A percentile compares a stretch with the other conserved stretches of the same genome.
These are phyloP conservation scores for Bellardia pandia DNA, from an alignment of 2,888 invertebrate species.

Conservation along the genomic window DNA sequence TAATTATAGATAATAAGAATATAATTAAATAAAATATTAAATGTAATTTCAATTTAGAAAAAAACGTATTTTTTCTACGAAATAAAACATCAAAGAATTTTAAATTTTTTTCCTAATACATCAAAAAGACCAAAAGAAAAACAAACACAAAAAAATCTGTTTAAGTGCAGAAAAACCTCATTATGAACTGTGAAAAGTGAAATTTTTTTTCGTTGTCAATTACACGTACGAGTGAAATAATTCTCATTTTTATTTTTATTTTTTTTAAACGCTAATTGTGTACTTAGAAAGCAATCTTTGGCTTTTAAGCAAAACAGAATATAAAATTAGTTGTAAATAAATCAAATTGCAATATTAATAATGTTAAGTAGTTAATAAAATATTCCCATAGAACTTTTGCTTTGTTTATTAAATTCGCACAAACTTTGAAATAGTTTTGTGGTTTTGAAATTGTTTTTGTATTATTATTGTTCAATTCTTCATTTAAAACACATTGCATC, in stretches of 20 bases:
- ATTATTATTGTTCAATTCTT: constrained; percentile 33
- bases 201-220: constrained; percentile 36
- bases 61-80: not conserved
- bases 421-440: constrained; percentile 38
- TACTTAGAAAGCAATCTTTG: constrained; percentile 25
- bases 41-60: not conserved
- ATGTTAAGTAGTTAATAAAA: constrained; percentile 13
- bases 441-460: constrained; percentile 19
- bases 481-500: not conserved
- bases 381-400: constrained; percentile 43
- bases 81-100: constrained; percentile 31
- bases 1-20: constrained; percentile 47
- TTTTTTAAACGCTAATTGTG: constrained; percentile 29
- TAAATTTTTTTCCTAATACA: not conserved
- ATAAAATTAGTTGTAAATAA: not conserved
- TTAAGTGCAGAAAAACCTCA: not conserved
- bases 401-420: constrained; percentile 44
- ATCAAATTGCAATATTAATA: constrained; percentile 35
- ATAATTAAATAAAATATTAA: constrained; percentile 1
- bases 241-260: constrained; percentile 25
- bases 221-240: constrained; percentile 17
- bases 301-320: not conserved
- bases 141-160: not conserved
- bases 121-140: not conserved
- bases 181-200: constrained; percentile 53